Evolutionary conservation across 1,140 invertebrate species (phyloP).

Genomic region (Cotesia typhae): DNA sequence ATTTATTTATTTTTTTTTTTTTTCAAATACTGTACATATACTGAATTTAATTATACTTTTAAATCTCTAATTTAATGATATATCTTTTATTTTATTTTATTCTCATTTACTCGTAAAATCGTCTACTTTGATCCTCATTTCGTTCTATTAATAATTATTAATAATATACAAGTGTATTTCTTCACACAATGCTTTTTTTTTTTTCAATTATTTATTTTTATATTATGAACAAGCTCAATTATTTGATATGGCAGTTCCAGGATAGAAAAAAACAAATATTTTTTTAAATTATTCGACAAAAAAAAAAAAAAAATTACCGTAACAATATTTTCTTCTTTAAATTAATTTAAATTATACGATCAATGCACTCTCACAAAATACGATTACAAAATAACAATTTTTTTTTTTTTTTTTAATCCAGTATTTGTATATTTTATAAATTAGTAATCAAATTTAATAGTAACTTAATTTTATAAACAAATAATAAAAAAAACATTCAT

Average conservation of each 20-base stretch:
- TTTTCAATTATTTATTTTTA: conserved; percentile 43
- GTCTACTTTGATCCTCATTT: conserved; percentile 65
- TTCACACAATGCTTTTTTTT: conserved; percentile 49
- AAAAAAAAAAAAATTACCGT: not conserved
- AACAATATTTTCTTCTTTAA: not conserved
- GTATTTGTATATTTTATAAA: too few species aligned
- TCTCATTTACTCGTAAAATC: conserved; percentile 64
- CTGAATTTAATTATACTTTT: conserved; percentile 69
- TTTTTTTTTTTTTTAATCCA: not conserved
- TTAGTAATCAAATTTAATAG: too few species aligned
- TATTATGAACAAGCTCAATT: conserved; percentile 63
- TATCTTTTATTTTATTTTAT: conserved; percentile 62
- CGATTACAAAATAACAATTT: not conserved
- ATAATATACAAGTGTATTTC: conserved; percentile 64
- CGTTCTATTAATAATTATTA: conserved; percentile 63
- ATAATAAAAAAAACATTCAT: conserved; percentile 13
- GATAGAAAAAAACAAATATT: conserved; percentile 64
- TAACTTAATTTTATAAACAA: too few species aligned
- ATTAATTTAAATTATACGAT: conserved; percentile 8
- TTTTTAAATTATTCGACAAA: conserved; percentile 11
- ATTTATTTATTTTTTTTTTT: conserved; percentile 43
- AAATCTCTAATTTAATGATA: conserved; percentile 68
- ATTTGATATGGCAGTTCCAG: conserved; percentile 72
- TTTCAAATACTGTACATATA: conserved; percentile 76
- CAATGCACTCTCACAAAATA: not conserved